These are phyloP conservation scores for Leptocoma aspasia DNA, from an alignment of 2,113 vertebrate genomes.

Conservation along the genomic window DNA sequence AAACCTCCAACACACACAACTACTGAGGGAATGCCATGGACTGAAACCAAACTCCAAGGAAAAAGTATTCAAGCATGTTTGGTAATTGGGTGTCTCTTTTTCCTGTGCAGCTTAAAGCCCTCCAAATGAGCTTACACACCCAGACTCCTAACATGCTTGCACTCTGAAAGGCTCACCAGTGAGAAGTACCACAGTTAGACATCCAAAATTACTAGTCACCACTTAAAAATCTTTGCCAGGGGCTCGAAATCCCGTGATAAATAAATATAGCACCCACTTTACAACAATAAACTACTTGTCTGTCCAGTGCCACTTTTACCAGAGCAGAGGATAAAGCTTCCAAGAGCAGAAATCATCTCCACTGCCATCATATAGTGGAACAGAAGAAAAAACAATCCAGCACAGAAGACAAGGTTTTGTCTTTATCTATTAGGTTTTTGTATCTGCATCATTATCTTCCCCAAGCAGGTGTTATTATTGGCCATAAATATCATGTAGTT, in stretches of 20 bases:
- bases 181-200: background rate
- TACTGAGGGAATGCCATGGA: background rate
- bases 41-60: constrained; percentile 29
- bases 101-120: background rate
- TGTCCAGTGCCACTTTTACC: background rate
- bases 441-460: background rate
- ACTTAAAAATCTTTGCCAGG: background rate
- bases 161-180: background rate
- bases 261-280: background rate
- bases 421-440: background rate
- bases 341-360: background rate
- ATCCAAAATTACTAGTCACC: background rate
- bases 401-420: background rate
- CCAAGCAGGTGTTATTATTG: background rate
- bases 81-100: background rate
- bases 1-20: background rate
- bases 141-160: background rate
- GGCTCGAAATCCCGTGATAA: background rate
- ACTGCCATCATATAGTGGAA: background rate
- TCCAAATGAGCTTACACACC: background rate
- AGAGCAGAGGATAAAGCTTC: background rate
- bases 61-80: constrained; percentile 18
- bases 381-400: background rate
- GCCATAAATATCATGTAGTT: background rate
- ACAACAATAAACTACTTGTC: background rate